Evolutionary conservation across 2,797 vertebrate species (phyloP).

Genomic region (Scolopax rusticola): DNA sequence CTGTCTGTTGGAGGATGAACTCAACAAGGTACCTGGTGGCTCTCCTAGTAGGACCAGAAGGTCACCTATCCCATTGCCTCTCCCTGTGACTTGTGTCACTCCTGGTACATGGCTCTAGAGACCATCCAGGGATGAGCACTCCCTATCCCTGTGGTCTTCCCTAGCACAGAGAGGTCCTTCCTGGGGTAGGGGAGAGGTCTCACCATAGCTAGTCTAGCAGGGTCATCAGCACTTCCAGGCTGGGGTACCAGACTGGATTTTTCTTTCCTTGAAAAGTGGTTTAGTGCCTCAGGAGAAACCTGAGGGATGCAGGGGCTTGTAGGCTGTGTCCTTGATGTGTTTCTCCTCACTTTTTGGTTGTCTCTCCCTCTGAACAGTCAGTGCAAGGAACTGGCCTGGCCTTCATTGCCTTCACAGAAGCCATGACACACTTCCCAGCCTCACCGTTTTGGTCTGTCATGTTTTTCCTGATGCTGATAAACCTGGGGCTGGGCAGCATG

Average conservation of each 20-base stretch:
- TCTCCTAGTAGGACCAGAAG: background rate
- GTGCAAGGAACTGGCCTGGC: constrained; percentile 95
- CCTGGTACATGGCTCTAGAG: background rate
- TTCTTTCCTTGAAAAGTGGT: background rate
- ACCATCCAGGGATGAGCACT: background rate
- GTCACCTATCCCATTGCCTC: background rate
- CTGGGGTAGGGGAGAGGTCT: background rate
- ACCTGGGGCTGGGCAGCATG: constrained; percentile 96
- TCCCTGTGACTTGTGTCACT: background rate
- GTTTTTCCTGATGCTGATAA: constrained; percentile 99
- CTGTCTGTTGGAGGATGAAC: constrained; percentile 91
- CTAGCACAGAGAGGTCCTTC: background rate
- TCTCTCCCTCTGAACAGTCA: constrained; percentile 77
- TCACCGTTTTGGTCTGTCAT: constrained; percentile 97
- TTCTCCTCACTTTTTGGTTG: background rate
- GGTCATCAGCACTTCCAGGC: background rate
- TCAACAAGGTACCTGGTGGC: constrained; percentile 86
- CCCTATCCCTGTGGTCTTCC: background rate
- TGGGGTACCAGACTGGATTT: background rate
- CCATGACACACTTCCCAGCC: constrained; percentile 95
- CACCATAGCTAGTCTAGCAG: background rate
- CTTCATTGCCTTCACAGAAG: constrained; percentile 97
- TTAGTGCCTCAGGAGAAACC: background rate
- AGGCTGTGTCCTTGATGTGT: background rate
- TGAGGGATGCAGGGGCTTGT: background rate